Conservation (phyloP, 2,797 vertebrate species). For the Onychomys torridus region DNA sequence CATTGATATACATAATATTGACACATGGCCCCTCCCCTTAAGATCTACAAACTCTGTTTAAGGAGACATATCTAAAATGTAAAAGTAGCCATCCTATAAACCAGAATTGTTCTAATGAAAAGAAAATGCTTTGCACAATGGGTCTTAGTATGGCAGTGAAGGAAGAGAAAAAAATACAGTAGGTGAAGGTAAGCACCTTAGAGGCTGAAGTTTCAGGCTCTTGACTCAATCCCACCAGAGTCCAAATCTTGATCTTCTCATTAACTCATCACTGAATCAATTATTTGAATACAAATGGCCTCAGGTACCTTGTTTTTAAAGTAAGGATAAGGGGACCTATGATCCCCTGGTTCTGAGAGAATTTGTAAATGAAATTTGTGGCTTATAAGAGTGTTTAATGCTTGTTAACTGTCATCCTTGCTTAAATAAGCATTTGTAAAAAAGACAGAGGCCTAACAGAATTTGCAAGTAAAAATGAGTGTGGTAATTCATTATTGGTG, state of each 20-base stretch:
- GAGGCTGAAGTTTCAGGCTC: not conserved
- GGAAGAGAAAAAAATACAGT: not conserved
- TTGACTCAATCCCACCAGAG: not conserved
- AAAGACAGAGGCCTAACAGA: not conserved
- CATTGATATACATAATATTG: not conserved
- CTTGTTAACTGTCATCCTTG: not conserved
- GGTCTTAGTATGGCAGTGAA: too few species aligned
- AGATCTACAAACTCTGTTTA: not conserved
- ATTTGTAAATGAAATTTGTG: slow-evolving; percentile 16
- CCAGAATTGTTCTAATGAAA: not conserved
- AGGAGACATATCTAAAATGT: not conserved
- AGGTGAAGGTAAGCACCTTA: not conserved
- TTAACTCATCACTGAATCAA: not conserved
- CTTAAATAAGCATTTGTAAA: slow-evolving; percentile 36
- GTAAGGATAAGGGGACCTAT: not conserved
- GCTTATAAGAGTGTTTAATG: not conserved
- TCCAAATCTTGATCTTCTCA: not conserved
- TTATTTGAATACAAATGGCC: not conserved
- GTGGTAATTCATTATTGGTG: slow-evolving; percentile 28
- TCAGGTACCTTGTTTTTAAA: slow-evolving; percentile 8
- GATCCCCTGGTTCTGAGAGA: not conserved
- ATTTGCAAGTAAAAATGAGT: slow-evolving; percentile 15
- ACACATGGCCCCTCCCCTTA: not conserved
- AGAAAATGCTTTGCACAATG: not conserved
- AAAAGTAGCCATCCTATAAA: not conserved